phyloP scores from a whole-genome alignment of 2,113 vertebrate species.

The Tiliqua scincoides region DNA sequence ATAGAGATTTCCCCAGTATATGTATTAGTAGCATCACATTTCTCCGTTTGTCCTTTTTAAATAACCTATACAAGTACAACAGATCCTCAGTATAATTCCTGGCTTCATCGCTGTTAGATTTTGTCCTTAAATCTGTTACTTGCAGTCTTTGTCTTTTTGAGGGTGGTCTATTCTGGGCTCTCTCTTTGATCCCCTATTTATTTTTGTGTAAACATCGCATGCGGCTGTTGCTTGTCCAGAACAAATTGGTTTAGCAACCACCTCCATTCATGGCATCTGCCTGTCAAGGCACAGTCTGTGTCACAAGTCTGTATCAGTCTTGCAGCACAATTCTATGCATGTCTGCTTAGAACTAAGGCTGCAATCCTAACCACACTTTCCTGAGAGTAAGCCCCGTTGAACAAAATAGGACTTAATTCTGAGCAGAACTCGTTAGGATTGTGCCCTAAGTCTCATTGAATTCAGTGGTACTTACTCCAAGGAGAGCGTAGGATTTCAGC shows the following conservation, averaged over 20 bases:
- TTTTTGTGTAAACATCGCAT: not conserved
- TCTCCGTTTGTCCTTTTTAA: not conserved
- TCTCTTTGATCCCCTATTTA: not conserved
- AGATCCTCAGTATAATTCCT: not conserved
- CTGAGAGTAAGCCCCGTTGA: no score
- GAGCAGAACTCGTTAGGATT: no score
- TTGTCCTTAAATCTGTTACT: not conserved
- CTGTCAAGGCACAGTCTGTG: not conserved
- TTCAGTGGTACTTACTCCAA: no score
- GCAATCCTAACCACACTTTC: no score
- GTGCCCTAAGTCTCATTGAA: no score
- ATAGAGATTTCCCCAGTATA: not conserved
- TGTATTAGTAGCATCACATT: not conserved
- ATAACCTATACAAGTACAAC: not conserved
- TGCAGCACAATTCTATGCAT: no score
- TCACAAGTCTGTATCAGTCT: no score
- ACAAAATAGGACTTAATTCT: no score
- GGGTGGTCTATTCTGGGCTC: not conserved
- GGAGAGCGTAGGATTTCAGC: no score
- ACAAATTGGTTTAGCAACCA: constrained; percentile 8
- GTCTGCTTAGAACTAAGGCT: no score
- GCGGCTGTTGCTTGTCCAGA: constrained; percentile 8
- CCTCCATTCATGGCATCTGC: not conserved
- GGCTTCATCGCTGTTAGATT: not conserved
- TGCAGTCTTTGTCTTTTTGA: not conserved